Evolutionary conservation across 2,797 vertebrate species (phyloP).

Genomic region (Hephaestus fuliginosus): DNA sequence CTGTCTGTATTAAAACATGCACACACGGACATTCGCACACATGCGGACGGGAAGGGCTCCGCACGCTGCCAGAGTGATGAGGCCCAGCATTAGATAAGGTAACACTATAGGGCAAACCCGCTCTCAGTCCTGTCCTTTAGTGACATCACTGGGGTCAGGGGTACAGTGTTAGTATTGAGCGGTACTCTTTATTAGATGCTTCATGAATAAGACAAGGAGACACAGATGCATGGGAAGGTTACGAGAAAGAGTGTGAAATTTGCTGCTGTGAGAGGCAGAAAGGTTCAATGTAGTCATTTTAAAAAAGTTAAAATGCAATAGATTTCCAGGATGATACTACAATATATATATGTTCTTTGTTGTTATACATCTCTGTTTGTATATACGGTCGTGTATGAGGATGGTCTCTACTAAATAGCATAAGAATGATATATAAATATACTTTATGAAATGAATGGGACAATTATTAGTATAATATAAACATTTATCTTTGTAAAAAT

Average conservation of each 20-base stretch:
- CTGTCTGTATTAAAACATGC: slow-evolving; percentile 43
- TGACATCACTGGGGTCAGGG: slow-evolving; percentile 87
- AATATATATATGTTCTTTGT: neutral
- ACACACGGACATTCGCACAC: slow-evolving; percentile 33
- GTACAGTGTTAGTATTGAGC: slow-evolving; percentile 90
- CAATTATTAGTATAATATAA: neutral
- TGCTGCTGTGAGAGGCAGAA: slow-evolving; percentile 11
- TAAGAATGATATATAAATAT: neutral
- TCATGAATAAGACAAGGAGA: slow-evolving; percentile 86
- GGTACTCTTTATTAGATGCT: slow-evolving; percentile 90
- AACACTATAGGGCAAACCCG: slow-evolving; percentile 90
- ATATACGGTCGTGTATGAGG: neutral
- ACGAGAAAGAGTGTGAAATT: slow-evolving; percentile 21
- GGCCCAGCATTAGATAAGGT: slow-evolving; percentile 85
- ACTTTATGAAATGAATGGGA: neutral
- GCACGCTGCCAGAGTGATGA: slow-evolving; percentile 88
- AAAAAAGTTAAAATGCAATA: neutral
- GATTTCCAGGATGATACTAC: neutral
- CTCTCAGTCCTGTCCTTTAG: slow-evolving; percentile 85
- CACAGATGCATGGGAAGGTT: slow-evolving; percentile 42
- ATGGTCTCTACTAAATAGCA: neutral
- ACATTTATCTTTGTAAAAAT: neutral
- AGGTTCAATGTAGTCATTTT: neutral
- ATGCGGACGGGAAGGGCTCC: slow-evolving; percentile 26
- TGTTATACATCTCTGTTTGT: too few species aligned